Conservation (phyloP, 2,888 invertebrate genomes). For the Linyphia triangularis region DNA sequence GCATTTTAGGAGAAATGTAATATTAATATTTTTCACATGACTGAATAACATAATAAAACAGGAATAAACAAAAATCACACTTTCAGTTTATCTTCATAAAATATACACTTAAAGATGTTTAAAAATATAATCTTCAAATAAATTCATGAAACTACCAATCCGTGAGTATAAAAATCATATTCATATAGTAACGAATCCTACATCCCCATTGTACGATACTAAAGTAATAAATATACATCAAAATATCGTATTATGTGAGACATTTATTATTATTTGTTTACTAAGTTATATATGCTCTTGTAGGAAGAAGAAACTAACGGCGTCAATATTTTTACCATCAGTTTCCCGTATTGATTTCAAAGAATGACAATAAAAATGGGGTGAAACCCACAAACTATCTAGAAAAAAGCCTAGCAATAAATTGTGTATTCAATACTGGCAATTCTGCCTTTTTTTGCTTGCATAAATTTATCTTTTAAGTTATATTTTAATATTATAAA, state of each 20-base stretch:
- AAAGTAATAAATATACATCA: not conserved
- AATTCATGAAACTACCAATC: too few species aligned
- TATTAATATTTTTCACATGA: too few species aligned
- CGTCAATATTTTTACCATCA: conserved; percentile 21
- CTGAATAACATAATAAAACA: too few species aligned
- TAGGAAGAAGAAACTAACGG: not conserved
- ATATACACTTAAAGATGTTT: too few species aligned
- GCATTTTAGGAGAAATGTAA: too few species aligned
- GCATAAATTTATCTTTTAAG: not conserved
- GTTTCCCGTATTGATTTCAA: conserved; percentile 14
- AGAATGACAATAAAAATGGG: conserved; percentile 8
- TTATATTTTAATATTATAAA: not conserved
- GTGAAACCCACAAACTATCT: not conserved
- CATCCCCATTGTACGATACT: not conserved
- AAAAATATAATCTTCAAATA: too few species aligned
- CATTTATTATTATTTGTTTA: not conserved
- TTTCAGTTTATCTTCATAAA: too few species aligned
- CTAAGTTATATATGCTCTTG: not conserved
- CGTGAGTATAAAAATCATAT: not conserved
- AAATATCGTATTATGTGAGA: not conserved
- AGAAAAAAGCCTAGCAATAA: not conserved
- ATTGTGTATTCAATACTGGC: not conserved
- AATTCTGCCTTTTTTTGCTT: not conserved
- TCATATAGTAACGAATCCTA: not conserved
- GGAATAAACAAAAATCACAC: too few species aligned